These are phyloP conservation scores for Heterodera filipjevi DNA, from an alignment of 2,888 invertebrate genomes.

Conservation along the genomic window DNA sequence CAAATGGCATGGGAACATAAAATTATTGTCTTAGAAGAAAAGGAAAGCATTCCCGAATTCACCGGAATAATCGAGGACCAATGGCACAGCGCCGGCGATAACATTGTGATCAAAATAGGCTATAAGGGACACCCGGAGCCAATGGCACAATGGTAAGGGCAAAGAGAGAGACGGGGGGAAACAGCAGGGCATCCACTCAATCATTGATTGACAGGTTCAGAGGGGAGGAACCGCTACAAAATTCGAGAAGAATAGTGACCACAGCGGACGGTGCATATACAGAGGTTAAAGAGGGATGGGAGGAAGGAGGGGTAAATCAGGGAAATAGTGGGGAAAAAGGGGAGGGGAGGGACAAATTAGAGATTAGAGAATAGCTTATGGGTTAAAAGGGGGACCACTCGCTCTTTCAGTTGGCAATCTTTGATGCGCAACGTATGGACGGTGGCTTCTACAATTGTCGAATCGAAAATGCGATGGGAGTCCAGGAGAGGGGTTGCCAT, in stretches of 20 bases:
- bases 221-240: constrained; percentile 42
- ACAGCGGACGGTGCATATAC: constrained; percentile 39
- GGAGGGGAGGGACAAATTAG: background rate
- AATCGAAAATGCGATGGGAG: constrained; percentile 48
- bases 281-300: constrained; percentile 38
- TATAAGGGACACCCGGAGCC: constrained; percentile 46
- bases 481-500: constrained; percentile 47
- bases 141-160: constrained; percentile 40
- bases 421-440: constrained; percentile 48
- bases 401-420: constrained; percentile 40
- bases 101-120: constrained; percentile 37
- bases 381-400: background rate
- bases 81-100: constrained; percentile 45
- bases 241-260: constrained; percentile 42
- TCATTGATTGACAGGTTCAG: constrained; percentile 42
- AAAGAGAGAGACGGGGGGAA: background rate
- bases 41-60: constrained; percentile 48
- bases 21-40: constrained; percentile 26
- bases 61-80: constrained; percentile 43
- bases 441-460: constrained; percentile 47
- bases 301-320: background rate
- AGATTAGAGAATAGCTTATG: background rate
- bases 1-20: background rate
- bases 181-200: background rate
- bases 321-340: background rate